Evolutionary conservation across 2,113 vertebrate genomes (phyloP), one percentile per base, ranked within the genome.

Genomic region (Bombycilla garrulus): DNA sequence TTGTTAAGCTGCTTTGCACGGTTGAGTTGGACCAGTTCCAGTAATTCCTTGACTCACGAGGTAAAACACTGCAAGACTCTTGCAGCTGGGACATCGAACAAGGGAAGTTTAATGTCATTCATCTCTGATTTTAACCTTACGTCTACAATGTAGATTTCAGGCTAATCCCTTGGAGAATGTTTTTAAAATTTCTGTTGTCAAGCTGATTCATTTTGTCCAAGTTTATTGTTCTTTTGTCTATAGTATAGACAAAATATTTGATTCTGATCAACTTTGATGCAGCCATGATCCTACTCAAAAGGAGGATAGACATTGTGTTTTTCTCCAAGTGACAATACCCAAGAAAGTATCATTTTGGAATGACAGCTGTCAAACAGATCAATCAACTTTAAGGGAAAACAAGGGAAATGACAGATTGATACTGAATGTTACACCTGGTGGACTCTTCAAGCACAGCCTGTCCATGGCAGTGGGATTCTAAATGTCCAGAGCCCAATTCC

Each of bases 401-500:
- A 45, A 88, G 22, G 31, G 24, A 40, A 80, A 69, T 60, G 22
- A 48, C 35, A 57, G 57, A 56, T 16, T 73, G 77, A 69, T 80
- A 19, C 6, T 74, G 90, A 73, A 88, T 73, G 24, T 66, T 73
- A 72, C 25, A 33, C 62, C n/a, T 47, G 47, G 31, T 31, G 35
- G 47, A 57, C n/a, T 22, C 25, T 67, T 48, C 2, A 8, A 61
- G 53, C 42, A 28, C 23, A 86, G 35, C 23, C n/a, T 70, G n/a
- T 26, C 40, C 0, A 0, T 1, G 7, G 17, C 47, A 28, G 23
- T 73, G 0, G 4, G 16, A 86, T 28, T 45, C 53, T 0, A 0
- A 36, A 25, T 78, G 42, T 57, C 79, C 84, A 58, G 54, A 61
- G 33, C 58, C 36, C 5, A 9, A 3, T 83, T 94, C 85, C 48